A percentile compares a stretch with the other conserved stretches of the same genome.
phyloP scores from a whole-genome alignment of 2,113 vertebrate species.

The Astur gentilis region DNA sequence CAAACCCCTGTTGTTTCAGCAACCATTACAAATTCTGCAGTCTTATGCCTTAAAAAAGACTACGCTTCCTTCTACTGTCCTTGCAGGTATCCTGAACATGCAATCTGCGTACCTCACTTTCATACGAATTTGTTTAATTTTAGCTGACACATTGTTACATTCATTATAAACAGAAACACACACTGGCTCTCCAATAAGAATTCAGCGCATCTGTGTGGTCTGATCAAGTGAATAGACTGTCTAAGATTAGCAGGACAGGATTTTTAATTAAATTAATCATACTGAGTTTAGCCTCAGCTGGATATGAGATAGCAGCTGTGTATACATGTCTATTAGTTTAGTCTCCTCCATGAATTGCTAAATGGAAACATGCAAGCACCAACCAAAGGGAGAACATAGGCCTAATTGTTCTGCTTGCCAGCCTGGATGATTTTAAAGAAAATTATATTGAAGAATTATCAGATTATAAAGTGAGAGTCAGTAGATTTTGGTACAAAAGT shows the following conservation, averaged over 20 bases:
- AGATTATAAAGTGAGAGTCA: not conserved
- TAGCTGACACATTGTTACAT: conserved; percentile 22
- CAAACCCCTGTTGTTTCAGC: not conserved
- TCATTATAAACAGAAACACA: conserved; percentile 38
- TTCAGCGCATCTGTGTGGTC: conserved; percentile 49
- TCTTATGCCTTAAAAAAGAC: not conserved
- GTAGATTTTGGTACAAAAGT: conserved; percentile 1
- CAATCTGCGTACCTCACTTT: not conserved
- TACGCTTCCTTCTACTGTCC: not conserved
- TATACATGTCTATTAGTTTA: conserved; percentile 40
- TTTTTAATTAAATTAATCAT: conserved; percentile 58
- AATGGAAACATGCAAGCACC: conserved; percentile 1
- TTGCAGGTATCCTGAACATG: conserved; percentile 4
- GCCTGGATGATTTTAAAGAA: not conserved
- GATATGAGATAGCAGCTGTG: conserved; percentile 42
- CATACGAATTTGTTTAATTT: not conserved
- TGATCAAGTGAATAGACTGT: conserved; percentile 10
- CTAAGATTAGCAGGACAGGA: conserved; percentile 2
- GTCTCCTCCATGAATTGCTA: conserved; percentile 22
- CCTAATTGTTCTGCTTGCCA: conserved; percentile 32
- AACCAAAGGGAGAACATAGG: not conserved
- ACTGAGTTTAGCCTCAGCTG: conserved; percentile 32
- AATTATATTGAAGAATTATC: not conserved
- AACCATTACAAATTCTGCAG: not conserved
- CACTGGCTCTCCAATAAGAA: conserved; percentile 50